Conservation (phyloP, 2,888 invertebrate species). For the Diaphora mendica region DNA sequence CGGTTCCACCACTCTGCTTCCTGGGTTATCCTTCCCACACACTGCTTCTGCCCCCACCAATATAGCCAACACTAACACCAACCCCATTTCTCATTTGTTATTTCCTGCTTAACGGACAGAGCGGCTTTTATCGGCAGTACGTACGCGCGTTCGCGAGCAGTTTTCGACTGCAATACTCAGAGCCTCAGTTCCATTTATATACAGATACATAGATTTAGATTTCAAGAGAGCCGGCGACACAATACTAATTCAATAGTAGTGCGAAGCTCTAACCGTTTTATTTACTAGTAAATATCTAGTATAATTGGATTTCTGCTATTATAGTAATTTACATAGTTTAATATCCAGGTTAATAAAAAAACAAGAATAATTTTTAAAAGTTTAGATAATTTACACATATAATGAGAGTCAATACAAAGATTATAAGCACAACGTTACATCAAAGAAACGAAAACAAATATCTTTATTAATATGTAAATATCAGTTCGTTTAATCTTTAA, state of each 20-base stretch:
- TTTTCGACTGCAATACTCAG: constrained; percentile 77
- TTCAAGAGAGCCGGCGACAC: constrained; percentile 64
- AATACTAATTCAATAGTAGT: constrained; percentile 45
- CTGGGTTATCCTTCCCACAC: constrained; percentile 53
- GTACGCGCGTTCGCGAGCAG: constrained; percentile 75
- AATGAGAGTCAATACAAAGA: background rate
- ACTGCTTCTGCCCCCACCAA: constrained; percentile 56
- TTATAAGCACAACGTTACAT: background rate
- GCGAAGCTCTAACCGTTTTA: constrained; percentile 48
- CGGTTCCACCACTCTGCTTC: constrained; percentile 55
- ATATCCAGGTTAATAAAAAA: background rate
- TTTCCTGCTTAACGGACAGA: constrained; percentile 52
- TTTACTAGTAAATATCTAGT: constrained; percentile 14
- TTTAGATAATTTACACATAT: background rate
- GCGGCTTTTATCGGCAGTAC: constrained; percentile 56
- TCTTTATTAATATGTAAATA: background rate
- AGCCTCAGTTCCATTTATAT: constrained; percentile 81
- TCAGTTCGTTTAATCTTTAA: background rate
- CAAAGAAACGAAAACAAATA: background rate
- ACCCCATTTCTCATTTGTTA: constrained; percentile 58
- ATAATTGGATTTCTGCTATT: background rate
- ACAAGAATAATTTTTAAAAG: background rate
- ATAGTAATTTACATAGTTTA: background rate
- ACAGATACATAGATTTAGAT: constrained; percentile 73
- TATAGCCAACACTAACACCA: constrained; percentile 56